A percentile compares a stretch with the other conserved stretches of the same genome.
Evolutionary conservation across 2,113 vertebrate genomes (phyloP).

Genomic region (Eurystomus gularis): DNA sequence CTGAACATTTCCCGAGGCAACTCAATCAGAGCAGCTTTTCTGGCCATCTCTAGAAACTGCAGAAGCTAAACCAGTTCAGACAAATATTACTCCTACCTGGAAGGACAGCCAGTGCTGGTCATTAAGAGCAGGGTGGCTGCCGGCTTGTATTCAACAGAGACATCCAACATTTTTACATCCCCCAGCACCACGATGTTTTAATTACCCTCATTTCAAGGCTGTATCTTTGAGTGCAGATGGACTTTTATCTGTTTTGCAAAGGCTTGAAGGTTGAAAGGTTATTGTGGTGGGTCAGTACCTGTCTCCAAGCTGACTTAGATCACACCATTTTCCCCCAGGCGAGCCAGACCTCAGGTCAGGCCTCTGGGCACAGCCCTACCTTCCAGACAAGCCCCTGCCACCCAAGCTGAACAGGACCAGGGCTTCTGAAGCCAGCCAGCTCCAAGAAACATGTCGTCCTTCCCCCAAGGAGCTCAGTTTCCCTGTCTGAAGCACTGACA

Average conservation of each 20-base stretch:
- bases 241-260: neutral
- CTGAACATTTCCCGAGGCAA: neutral
- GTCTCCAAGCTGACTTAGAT: neutral
- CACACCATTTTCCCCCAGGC: neutral
- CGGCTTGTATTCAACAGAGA: neutral
- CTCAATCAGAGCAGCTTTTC: neutral
- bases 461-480: neutral
- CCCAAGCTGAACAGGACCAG: rapidly evolving
- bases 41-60: neutral
- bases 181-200: neutral
- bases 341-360: neutral
- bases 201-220: neutral
- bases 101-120: neutral
- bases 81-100: neutral
- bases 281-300: rapidly evolving
- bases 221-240: neutral
- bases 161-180: neutral
- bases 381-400: neutral
- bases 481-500: neutral
- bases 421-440: neutral
- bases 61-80: neutral
- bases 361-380: neutral
- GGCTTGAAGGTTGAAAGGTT: neutral
- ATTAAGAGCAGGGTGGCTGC: neutral
- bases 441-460: neutral